These are phyloP conservation scores for Rotaria magnacalcarata DNA, from an alignment of 2,888 invertebrate species.

Conservation along the genomic window DNA sequence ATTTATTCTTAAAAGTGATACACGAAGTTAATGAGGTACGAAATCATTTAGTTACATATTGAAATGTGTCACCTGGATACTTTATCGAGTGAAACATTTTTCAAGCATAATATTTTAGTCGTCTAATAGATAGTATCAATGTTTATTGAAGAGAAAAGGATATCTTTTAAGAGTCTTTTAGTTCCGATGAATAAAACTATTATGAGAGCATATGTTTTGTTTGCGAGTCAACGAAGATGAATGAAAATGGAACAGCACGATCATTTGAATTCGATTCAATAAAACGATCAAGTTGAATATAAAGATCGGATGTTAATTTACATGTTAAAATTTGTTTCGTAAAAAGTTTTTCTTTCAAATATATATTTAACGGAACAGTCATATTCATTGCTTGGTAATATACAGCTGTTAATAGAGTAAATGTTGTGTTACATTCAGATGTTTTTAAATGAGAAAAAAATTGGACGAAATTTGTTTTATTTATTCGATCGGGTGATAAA, in stretches of 20 bases:
- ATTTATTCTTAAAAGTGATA: too few species aligned
- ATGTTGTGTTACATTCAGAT: background rate
- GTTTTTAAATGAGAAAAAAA: background rate
- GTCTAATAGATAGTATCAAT: too few species aligned
- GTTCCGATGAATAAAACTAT: background rate
- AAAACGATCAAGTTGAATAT: background rate
- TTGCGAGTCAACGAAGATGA: background rate
- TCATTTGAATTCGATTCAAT: background rate
- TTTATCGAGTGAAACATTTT: too few species aligned
- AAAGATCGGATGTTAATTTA: background rate
- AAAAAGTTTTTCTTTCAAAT: background rate
- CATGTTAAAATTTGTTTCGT: background rate
- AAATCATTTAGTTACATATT: too few species aligned
- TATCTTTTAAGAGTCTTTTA: too few species aligned
- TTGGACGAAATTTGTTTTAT: background rate
- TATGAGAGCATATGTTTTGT: background rate
- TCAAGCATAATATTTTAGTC: too few species aligned
- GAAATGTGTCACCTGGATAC: too few species aligned
- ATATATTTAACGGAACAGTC: background rate
- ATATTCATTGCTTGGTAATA: background rate
- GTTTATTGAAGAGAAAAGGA: too few species aligned
- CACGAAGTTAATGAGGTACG: too few species aligned
- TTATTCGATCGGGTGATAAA: background rate
- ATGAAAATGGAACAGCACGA: background rate
- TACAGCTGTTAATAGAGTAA: background rate